Conservation (phyloP, 2,888 invertebrate species). For the Saturnia pavonia region DNA sequence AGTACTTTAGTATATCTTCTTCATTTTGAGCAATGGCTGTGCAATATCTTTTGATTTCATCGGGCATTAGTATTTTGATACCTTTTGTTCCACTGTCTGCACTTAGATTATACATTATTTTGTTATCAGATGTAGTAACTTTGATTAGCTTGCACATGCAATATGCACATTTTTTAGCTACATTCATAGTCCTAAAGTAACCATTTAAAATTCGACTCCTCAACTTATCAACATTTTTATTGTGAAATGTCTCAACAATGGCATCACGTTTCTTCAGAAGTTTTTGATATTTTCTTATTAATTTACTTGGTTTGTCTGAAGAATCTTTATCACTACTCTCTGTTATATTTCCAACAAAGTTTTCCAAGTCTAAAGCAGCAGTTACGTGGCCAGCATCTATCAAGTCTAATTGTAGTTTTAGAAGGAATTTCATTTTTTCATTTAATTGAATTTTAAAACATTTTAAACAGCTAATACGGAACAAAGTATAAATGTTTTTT, state of each 20-base stretch:
- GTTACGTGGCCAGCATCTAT: slow-evolving; percentile 88
- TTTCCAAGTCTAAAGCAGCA: slow-evolving; percentile 86
- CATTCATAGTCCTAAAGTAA: slow-evolving; percentile 70
- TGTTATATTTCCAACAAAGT: slow-evolving; percentile 57
- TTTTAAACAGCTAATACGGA: slow-evolving; percentile 86
- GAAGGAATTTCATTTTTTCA: slow-evolving; percentile 75
- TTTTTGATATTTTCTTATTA: slow-evolving; percentile 67
- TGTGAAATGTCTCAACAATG: slow-evolving; percentile 58
- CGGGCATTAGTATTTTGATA: slow-evolving; percentile 82
- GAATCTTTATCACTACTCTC: slow-evolving; percentile 59
- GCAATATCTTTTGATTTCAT: slow-evolving; percentile 86
- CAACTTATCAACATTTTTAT: slow-evolving; percentile 76
- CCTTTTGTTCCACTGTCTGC: slow-evolving; percentile 54
- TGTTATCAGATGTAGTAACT: slow-evolving; percentile 82
- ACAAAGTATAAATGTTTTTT: slow-evolving; percentile 85
- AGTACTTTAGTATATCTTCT: slow-evolving; percentile 83
- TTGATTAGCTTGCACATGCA: slow-evolving; percentile 78
- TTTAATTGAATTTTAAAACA: slow-evolving; percentile 86
- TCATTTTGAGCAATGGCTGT: slow-evolving; percentile 88
- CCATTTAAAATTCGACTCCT: slow-evolving; percentile 68
- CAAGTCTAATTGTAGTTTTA: slow-evolving; percentile 86
- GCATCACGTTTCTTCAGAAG: slow-evolving; percentile 56
- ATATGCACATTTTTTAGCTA: slow-evolving; percentile 76
- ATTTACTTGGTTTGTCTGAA: slow-evolving; percentile 68
- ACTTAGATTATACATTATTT: slow-evolving; percentile 77